These are phyloP conservation scores for Aporophyla nigra DNA, from an alignment of 2,888 invertebrate species.

Conservation along the genomic window DNA sequence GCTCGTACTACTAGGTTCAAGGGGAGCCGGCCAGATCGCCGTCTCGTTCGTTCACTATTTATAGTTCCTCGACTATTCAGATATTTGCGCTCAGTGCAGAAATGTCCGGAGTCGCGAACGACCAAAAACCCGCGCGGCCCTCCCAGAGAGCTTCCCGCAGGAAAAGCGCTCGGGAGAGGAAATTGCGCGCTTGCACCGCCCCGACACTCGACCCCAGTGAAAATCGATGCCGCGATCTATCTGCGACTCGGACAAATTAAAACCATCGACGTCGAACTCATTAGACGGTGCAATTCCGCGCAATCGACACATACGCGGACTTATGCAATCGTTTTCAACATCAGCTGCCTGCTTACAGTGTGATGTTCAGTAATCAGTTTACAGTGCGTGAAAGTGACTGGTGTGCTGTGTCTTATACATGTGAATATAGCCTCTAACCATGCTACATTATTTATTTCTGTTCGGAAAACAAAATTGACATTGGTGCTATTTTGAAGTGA, in stretches of 20 bases:
- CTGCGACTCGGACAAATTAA: slow-evolving; percentile 76
- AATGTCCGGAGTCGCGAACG: slow-evolving; percentile 88
- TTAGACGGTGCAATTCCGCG: slow-evolving; percentile 83
- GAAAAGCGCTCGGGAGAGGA: slow-evolving; percentile 74
- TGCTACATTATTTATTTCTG: slow-evolving; percentile 74
- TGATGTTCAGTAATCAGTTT: slow-evolving; percentile 83
- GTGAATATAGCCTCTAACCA: slow-evolving; percentile 49
- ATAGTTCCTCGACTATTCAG: slow-evolving; percentile 89
- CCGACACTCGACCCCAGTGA: slow-evolving; percentile 66
- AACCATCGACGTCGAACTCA: slow-evolving; percentile 79
- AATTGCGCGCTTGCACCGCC: slow-evolving; percentile 68
- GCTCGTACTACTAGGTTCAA: slow-evolving; percentile 88
- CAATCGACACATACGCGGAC: slow-evolving; percentile 80
- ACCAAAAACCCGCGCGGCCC: slow-evolving; percentile 79
- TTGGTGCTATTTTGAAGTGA: slow-evolving; percentile 88
- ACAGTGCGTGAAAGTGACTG: slow-evolving; percentile 80
- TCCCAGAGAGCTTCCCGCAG: slow-evolving; percentile 77
- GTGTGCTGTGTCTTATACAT: slow-evolving; percentile 65
- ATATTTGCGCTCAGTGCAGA: slow-evolving; percentile 88
- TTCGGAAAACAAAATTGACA: slow-evolving; percentile 89
- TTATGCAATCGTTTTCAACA: slow-evolving; percentile 86
- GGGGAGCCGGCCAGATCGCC: slow-evolving; percentile 88
- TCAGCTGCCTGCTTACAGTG: slow-evolving; percentile 76
- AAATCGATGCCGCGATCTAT: slow-evolving; percentile 67
- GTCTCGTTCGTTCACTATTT: slow-evolving; percentile 89